A percentile compares a stretch with the other conserved stretches of the same genome.
Conservation (phyloP, 2,797 vertebrate genomes). For the Sardinella longiceps region DNA sequence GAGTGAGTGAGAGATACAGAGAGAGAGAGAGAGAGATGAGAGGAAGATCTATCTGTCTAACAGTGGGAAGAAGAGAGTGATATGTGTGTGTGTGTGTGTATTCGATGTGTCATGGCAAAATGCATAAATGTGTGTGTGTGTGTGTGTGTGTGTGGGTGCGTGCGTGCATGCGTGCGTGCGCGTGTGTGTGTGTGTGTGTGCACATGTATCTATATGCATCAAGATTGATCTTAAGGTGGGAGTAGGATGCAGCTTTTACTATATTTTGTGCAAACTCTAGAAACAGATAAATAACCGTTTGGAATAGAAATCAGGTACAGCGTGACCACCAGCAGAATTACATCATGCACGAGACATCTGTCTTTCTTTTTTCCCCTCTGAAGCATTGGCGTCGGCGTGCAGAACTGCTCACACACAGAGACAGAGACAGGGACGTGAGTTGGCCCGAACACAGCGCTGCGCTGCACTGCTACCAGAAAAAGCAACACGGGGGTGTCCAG, state of each 20-base stretch:
- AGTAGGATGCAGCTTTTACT: too few relatives aligned
- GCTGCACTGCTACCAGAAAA: not conserved
- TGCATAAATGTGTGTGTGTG: not conserved
- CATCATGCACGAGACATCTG: too few relatives aligned
- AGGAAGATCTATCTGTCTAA: too few relatives aligned
- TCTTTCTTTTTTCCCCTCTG: too few relatives aligned
- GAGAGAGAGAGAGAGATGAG: not conserved
- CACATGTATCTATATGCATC: too few relatives aligned
- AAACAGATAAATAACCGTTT: too few relatives aligned
- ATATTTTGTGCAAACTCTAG: too few relatives aligned
- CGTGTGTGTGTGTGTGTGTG: not conserved
- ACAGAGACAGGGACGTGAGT: conserved; percentile 44
- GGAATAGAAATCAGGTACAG: too few relatives aligned
- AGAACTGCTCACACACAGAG: not conserved
- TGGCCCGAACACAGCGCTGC: conserved; percentile 40
- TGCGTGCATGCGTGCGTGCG: not conserved
- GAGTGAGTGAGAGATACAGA: not conserved
- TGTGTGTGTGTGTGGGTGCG: not conserved
- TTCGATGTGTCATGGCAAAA: too few relatives aligned
- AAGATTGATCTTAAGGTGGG: too few relatives aligned
- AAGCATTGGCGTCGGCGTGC: not conserved
- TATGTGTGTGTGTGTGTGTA: not conserved
- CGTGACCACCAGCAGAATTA: too few relatives aligned
- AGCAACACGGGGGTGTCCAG: not conserved
- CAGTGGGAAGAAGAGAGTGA: too few relatives aligned